Base-by-base conservation (phyloP, 2,113 vertebrate species). In the Odocoileus hemionus region DNA sequence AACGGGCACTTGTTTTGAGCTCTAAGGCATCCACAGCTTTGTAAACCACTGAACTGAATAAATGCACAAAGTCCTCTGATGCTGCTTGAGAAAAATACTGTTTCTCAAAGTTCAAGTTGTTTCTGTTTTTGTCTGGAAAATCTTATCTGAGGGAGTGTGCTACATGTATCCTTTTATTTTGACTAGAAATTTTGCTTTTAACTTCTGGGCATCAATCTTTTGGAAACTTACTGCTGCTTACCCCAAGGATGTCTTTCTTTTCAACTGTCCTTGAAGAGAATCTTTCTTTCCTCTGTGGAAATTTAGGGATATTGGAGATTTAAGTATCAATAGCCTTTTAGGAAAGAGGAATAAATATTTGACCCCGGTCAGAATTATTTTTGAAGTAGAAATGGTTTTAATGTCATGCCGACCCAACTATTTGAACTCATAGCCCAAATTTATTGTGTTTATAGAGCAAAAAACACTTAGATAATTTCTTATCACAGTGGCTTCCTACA, bases 21-120 rank as follows among this genome's bases (percentile, higher is more conserved):
- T 89, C 0, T 26, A 74, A 1, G 84, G 25, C 14, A n/a, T 19
- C 33, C 28, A 79, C 45, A 26, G 12, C 64, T 91, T 89, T 95
- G 70, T 80, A 86, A 95, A 93, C 43, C 45, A 83, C 70, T 95
- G 86, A 95, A 61, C 83, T 43, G 50, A 87, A 57, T 87, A 80
- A 78, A 30, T 52, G 43, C 15, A 43, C 43, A 23, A 93, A 96
- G 86, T 70, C 25, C 33, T 91, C 33, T 89, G 74, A 64, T 82
- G 55, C 52, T 95, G 39, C 30, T 17, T 74, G 61, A 57, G 67
- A 87, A 90, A 96, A 88, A 61, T 5, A 61, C 64, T 39, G 15
- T 91, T 84, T 85, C 30, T 82, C 50, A 58, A 83, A 97, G 57
- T 84, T 95, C 11, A 79, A 60, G 50, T 43, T 86, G 55, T 79